Conservation (phyloP, 1,140 invertebrate species). For the Elysia chlorotica region DNA sequence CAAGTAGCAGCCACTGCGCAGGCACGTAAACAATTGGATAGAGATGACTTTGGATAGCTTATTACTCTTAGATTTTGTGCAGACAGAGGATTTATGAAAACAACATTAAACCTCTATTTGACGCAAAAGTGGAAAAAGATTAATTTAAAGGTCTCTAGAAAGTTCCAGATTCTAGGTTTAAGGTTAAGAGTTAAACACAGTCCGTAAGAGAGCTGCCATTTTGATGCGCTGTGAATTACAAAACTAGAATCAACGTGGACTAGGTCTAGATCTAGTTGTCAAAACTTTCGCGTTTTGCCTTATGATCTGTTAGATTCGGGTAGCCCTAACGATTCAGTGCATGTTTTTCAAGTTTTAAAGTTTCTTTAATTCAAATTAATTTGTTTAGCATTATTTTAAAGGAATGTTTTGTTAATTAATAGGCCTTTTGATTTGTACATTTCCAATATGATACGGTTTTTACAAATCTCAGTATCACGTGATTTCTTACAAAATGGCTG, state of each 20-base stretch:
- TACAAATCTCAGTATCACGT: no score
- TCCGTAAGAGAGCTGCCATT: constrained; percentile 19
- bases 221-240: background rate
- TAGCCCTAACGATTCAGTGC: background rate
- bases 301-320: no score
- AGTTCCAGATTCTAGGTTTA: background rate
- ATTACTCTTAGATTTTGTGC: background rate
- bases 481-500: constrained; percentile 18
- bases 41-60: no score
- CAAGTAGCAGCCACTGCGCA: no score
- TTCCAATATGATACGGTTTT: no score
- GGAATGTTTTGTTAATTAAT: background rate
- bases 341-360: background rate
- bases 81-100: background rate
- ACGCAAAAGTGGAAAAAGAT: background rate
- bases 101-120: background rate
- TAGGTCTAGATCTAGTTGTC: no score
- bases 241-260: no score
- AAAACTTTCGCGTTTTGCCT: no score
- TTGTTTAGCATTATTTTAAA: background rate
- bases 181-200: no score
- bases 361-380: background rate
- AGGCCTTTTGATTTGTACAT: background rate
- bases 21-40: no score
- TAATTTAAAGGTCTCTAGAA: background rate